Evolutionary conservation across 2,888 invertebrate species (phyloP).

Genomic region (Tetranychus piercei): DNA sequence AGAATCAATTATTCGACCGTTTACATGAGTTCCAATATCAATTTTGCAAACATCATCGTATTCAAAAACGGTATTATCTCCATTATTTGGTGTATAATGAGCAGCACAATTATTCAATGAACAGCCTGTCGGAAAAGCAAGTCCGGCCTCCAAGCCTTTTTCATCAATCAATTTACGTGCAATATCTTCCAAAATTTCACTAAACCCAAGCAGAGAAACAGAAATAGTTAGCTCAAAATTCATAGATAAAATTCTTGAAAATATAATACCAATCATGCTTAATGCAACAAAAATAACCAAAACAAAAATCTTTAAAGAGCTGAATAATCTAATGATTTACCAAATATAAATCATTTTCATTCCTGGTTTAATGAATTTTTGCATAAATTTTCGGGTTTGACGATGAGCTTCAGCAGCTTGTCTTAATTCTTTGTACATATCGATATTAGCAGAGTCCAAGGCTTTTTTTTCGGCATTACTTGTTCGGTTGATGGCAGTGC

Average conservation of each 20-base stretch:
- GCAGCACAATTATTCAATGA: slow-evolving; percentile 98
- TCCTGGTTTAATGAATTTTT: slow-evolving; percentile 84
- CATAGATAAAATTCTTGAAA: too few relatives aligned
- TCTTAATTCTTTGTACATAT: slow-evolving; percentile 81
- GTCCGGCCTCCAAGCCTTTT: slow-evolving; percentile 73
- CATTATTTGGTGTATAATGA: slow-evolving; percentile 97
- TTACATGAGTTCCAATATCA: slow-evolving; percentile 94
- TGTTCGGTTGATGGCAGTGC: slow-evolving; percentile 67
- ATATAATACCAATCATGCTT: too few relatives aligned
- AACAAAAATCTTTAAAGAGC: too few relatives aligned
- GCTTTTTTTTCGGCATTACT: slow-evolving; percentile 62
- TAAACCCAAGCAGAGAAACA: slow-evolving; percentile 24
- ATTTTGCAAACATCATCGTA: slow-evolving; percentile 97
- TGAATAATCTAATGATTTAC: slow-evolving; percentile 28
- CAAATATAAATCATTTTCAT: slow-evolving; percentile 99
- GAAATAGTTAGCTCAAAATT: too few relatives aligned
- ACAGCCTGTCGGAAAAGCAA: slow-evolving; percentile 83
- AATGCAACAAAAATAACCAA: too few relatives aligned
- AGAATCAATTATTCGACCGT: slow-evolving; percentile 94
- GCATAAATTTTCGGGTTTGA: slow-evolving; percentile 80
- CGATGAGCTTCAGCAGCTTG: slow-evolving; percentile 95
- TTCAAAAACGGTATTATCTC: slow-evolving; percentile 77
- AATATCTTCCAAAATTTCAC: slow-evolving; percentile 76
- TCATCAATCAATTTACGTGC: slow-evolving; percentile 80
- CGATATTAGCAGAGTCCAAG: slow-evolving; percentile 69